Base-by-base conservation (phyloP, 2,888 invertebrate species). In the Xanthorhoe designata region DNA sequence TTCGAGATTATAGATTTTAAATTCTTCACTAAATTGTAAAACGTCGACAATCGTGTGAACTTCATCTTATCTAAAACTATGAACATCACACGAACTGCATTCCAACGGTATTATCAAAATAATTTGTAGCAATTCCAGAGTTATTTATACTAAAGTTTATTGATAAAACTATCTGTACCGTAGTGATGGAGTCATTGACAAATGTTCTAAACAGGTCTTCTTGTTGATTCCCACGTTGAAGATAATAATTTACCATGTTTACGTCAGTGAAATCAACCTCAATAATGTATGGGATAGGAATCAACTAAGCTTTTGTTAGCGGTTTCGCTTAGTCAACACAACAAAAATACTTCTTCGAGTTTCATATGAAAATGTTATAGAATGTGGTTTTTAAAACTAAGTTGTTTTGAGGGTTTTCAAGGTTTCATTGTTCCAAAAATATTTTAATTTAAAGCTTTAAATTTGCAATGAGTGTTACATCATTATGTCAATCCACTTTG, bases 111-210 rank as follows among this genome's bases (percentile, higher is more conserved):
- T 70, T 66, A 65, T 66, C 53, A 18, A 64, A 63, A 67, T 66
- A 59, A 66, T 70, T 69, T 69, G 71, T 73, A 49, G 13, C 54
- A 35, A 65, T 58, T 51, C 60, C 59, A 66, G 60, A 63, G 65
- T 70, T 70, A 59, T 68, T 64, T 59, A 67, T 67, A 68, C 55
- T 62, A 66, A 63, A 69, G 59, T 65, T 66, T 70, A 71, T 66
- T 69, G 72, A 72, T 67, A 68, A 47, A 66, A 70, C 64, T 72
- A 67, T 72, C 62, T 67, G 19, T 61, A 56, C 58, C 62, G 49
- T 60, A 62, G 63, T 53, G 64, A 73, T 71, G 64, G 53, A 69
- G 66, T 55, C 63, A 69, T 72, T 68, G 72, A 72, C 64, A 73
- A 71, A 70, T 68, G 66, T 68, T 19, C 50, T 6, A 50, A 70